Conservation (phyloP, 2,888 invertebrate genomes). For the Charanyca ferruginea region DNA sequence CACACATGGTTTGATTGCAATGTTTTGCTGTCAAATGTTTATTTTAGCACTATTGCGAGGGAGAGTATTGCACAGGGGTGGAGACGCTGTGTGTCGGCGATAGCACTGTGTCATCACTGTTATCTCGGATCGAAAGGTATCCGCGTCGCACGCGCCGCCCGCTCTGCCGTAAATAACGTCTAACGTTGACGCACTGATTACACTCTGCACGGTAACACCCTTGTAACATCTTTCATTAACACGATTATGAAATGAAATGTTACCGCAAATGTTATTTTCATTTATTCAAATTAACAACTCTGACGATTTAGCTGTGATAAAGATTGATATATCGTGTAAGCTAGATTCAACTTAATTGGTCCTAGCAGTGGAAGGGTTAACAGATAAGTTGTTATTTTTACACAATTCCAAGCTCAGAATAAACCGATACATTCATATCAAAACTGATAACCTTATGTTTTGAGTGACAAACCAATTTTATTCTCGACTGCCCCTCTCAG, state of each 20-base stretch:
- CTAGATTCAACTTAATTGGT: conserved; percentile 13
- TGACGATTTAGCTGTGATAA: conserved; percentile 2
- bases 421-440: conserved; percentile 65
- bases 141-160: conserved; percentile 40
- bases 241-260: conserved; percentile 20
- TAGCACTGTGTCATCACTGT: conserved; percentile 72
- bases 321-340: conserved; percentile 15
- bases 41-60: conserved; percentile 50
- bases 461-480: conserved; percentile 92
- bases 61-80: conserved; percentile 39
- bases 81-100: conserved; percentile 67
- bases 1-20: conserved; percentile 42
- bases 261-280: conserved; percentile 14
- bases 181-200: conserved; percentile 46
- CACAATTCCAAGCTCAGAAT: conserved; percentile 36
- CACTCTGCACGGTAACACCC: conserved; percentile 22
- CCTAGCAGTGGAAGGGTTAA: conserved; percentile 8
- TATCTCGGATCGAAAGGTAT: conserved; percentile 68
- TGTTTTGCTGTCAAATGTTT: conserved; percentile 49
- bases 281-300: conserved; percentile 11
- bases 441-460: conserved; percentile 88
- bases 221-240: conserved; percentile 33
- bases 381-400: conserved; percentile 25
- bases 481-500: conserved; percentile 87
- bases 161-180: conserved; percentile 38